phyloP scores from a whole-genome alignment of 2,888 invertebrate genomes.

The Bombylius major region DNA sequence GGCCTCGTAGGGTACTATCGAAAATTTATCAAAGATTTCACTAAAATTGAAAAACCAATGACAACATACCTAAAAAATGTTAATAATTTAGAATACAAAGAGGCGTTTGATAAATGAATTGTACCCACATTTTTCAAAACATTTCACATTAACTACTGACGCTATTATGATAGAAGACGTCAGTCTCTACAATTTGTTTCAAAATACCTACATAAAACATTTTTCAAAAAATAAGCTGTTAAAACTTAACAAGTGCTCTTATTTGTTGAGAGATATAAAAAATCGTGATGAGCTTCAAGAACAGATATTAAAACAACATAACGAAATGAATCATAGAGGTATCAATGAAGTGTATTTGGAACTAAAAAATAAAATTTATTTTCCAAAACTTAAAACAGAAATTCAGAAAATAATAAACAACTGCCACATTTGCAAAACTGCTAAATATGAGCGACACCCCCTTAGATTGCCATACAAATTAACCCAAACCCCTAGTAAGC shows the following conservation, averaged over 20 bases:
- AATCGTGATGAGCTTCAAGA: not conserved
- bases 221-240: not conserved
- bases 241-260: not conserved
- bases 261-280: not conserved
- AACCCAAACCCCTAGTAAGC: conserved; percentile 2
- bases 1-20: conserved; percentile 4
- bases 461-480: conserved; percentile 1
- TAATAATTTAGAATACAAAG: conserved; percentile 16
- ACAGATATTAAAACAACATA: not conserved
- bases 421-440: conserved; percentile 5
- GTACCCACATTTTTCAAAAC: conserved; percentile 19
- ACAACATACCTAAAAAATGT: conserved; percentile 6
- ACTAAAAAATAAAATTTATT: conserved; percentile 3
- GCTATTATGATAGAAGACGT: conserved; percentile 9
- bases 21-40: conserved; percentile 4
- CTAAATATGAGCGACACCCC: conserved; percentile 8
- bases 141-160: conserved; percentile 22
- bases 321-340: conserved; percentile 5
- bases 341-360: conserved; percentile 3
- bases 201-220: not conserved
- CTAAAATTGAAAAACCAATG: conserved; percentile 2
- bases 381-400: conserved; percentile 1
- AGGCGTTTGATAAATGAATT: conserved; percentile 8
- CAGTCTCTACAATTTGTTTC: not conserved
- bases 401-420: conserved; percentile 6